Conservation (phyloP, 2,797 vertebrate species). For the Emydoidea blandingii region DNA sequence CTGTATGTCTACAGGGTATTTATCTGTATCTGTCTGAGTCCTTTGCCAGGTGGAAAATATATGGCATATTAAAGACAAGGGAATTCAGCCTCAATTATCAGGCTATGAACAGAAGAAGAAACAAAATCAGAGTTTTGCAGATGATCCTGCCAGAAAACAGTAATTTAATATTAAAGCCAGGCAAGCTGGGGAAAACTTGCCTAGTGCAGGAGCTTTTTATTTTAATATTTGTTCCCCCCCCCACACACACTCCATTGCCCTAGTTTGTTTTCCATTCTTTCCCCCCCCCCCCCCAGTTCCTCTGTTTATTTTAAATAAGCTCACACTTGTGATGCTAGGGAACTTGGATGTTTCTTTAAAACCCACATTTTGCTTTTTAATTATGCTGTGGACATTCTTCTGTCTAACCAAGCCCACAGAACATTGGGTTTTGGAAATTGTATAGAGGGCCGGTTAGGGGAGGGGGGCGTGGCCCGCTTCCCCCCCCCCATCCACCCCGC, state of each 20-base stretch:
- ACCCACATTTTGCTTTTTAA: slow-evolving; percentile 47
- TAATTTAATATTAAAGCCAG: slow-evolving; percentile 76
- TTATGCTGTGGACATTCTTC: slow-evolving; percentile 33
- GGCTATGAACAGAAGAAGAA: slow-evolving; percentile 76
- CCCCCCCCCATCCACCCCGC: too few relatives aligned
- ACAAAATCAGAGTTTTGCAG: slow-evolving; percentile 79
- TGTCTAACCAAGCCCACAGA: neutral
- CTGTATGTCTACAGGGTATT: slow-evolving; percentile 85
- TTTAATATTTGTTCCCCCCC: slow-evolving; percentile 27
- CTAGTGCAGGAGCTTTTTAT: slow-evolving; percentile 54
- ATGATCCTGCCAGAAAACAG: slow-evolving; percentile 77
- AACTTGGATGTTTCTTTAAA: neutral
- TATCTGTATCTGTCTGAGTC: slow-evolving; percentile 85
- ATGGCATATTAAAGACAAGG: slow-evolving; percentile 84
- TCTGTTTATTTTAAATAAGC: slow-evolving; percentile 32
- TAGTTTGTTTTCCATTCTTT: slow-evolving; percentile 54
- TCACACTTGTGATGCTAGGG: neutral
- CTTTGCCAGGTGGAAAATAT: slow-evolving; percentile 86
- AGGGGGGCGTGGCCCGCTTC: too few relatives aligned
- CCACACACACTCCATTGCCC: neutral
- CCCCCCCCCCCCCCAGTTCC: neutral
- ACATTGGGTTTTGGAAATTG: too few relatives aligned
- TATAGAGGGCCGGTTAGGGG: too few relatives aligned
- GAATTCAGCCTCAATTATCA: slow-evolving; percentile 84
- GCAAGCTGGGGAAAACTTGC: slow-evolving; percentile 64